Percentiles rank a stretch among this genome's conserved stretches.
phyloP scores from a whole-genome alignment of 2,888 invertebrate genomes.

The Scaptomyza parva region DNA sequence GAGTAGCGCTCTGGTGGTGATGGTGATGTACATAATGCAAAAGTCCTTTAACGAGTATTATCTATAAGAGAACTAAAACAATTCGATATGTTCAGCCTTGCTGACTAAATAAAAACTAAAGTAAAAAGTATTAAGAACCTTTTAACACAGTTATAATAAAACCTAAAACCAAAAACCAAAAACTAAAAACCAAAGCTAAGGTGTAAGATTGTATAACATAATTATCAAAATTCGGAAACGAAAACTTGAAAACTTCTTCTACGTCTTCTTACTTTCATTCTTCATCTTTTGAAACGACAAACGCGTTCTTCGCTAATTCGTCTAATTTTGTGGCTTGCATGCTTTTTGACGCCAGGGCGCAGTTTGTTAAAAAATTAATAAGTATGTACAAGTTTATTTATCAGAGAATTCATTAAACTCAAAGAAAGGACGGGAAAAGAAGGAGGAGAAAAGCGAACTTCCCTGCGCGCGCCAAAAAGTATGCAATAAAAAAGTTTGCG shows the following conservation, averaged over 20 bases:
- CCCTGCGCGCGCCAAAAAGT: conserved; percentile 40
- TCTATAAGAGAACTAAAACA: conserved; percentile 56
- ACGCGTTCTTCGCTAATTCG: conserved; percentile 10
- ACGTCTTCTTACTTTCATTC: conserved; percentile 15
- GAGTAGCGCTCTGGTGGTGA: no score
- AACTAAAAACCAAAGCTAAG: conserved; percentile 5
- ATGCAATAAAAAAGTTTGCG: conserved; percentile 54
- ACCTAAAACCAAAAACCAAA: no score
- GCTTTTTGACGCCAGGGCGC: conserved; percentile 4
- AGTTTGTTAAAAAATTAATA: conserved; percentile 33
- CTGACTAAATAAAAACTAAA: conserved; percentile 26
- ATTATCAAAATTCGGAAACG: conserved; percentile 13
- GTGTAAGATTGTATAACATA: conserved; percentile 37
- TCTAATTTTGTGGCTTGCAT: conserved; percentile 13
- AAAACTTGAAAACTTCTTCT: conserved; percentile 24
- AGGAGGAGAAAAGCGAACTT: conserved; percentile 21
- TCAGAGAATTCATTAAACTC: conserved; percentile 27
- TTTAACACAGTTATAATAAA: conserved; percentile 20
- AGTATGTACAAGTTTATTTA: conserved; percentile 34
- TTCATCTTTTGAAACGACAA: conserved; percentile 10
- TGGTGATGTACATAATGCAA: conserved; percentile 70
- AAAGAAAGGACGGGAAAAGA: background rate
- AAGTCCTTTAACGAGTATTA: conserved; percentile 75
- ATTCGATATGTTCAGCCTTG: conserved; percentile 49
- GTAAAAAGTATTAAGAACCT: conserved; percentile 58